These are phyloP conservation scores for Cebus imitator DNA, from an alignment of 2,113 vertebrate species.

Conservation along the genomic window DNA sequence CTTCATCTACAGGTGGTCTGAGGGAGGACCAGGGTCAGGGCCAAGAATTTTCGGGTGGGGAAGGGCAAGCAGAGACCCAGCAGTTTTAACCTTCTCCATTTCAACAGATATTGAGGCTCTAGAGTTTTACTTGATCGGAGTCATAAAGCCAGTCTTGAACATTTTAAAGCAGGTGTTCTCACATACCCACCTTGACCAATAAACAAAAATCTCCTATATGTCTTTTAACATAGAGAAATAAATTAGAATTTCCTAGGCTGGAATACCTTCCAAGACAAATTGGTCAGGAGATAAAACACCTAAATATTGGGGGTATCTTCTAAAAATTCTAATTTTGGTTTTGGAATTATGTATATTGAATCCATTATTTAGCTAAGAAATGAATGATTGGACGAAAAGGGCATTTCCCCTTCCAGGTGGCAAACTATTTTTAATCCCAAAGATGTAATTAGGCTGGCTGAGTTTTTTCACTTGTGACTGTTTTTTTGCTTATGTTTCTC, in stretches of 20 bases:
- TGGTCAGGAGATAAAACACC: neutral
- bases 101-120: neutral
- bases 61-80: neutral
- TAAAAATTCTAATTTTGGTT: neutral
- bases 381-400: neutral
- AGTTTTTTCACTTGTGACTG: neutral
- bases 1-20: neutral
- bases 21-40: neutral
- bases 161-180: conserved; percentile 21
- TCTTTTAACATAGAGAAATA: conserved; percentile 18
- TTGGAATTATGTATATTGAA: neutral
- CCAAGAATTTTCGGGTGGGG: neutral
- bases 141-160: neutral
- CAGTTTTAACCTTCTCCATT: neutral
- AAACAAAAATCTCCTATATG: neutral
- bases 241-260: neutral
- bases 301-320: neutral
- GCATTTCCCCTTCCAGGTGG: neutral
- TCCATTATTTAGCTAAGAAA: neutral
- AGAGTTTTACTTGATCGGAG: neutral
- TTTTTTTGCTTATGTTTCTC: neutral
- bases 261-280: neutral
- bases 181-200: neutral
- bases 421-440: neutral
- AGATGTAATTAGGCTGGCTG: neutral